Percentiles rank a stretch among this genome's conserved stretches.
Conservation (phyloP, 2,888 invertebrate species). For the Heterodera filipjevi region DNA sequence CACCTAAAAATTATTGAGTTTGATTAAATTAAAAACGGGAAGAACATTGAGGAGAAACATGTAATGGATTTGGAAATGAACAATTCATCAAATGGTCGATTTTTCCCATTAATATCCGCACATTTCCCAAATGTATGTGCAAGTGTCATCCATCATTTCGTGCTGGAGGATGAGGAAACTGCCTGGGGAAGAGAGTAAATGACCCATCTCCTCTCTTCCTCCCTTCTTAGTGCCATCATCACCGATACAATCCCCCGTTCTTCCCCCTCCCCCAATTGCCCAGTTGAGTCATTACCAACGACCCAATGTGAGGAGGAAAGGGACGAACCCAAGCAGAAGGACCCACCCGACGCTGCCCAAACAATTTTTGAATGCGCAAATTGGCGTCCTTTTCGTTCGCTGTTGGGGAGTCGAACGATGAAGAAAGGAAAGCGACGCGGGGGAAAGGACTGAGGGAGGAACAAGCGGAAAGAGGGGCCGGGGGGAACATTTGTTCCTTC, state of each 20-base stretch:
- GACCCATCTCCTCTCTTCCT: background rate
- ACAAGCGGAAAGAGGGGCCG: slow-evolving; percentile 2
- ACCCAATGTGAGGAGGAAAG: background rate
- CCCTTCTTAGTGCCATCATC: background rate
- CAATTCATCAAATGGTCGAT: background rate
- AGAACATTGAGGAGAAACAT: too few relatives aligned
- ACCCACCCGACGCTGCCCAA: background rate
- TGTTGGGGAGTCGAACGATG: background rate
- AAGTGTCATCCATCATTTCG: background rate
- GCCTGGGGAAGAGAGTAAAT: slow-evolving; percentile 3
- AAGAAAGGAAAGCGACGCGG: background rate
- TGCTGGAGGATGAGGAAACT: background rate
- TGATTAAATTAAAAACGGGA: too few relatives aligned
- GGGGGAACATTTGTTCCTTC: background rate
- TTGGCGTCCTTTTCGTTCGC: slow-evolving; percentile 34
- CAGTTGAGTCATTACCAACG: slow-evolving; percentile 13
- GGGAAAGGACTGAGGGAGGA: background rate
- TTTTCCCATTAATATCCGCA: background rate
- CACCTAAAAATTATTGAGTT: background rate
- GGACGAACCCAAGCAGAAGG: slow-evolving; percentile 10
- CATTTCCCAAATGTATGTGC: background rate
- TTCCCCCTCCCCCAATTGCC: background rate
- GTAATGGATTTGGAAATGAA: background rate
- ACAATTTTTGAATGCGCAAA: slow-evolving; percentile 36
- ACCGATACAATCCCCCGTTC: slow-evolving; percentile 1